Evolutionary conservation across 2,113 vertebrate genomes (phyloP).

Genomic region (Bubo bubo): DNA sequence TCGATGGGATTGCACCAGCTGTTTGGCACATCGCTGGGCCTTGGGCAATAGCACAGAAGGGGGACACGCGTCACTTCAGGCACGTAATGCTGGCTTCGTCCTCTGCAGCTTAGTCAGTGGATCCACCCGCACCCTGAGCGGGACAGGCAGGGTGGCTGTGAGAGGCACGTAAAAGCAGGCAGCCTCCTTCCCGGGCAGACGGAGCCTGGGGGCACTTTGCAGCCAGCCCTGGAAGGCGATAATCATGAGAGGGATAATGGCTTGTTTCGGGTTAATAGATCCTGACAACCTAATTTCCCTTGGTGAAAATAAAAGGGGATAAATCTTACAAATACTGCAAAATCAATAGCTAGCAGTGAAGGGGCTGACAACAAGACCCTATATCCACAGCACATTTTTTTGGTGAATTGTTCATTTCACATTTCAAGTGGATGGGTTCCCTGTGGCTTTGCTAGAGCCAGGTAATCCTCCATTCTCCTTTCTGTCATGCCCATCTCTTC

Average conservation of each 20-base stretch:
- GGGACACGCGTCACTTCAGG: accelerated
- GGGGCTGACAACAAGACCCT: constrained; percentile 54
- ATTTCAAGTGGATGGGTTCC: background rate
- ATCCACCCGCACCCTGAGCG: accelerated
- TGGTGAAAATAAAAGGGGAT: constrained; percentile 70
- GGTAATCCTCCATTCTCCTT: constrained; percentile 8
- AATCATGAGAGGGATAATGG: constrained; percentile 68
- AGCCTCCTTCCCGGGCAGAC: background rate
- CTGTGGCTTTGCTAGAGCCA: constrained; percentile 11
- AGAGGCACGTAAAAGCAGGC: background rate
- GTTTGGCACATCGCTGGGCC: accelerated
- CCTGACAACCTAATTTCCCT: constrained; percentile 72
- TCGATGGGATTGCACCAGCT: background rate
- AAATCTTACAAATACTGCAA: constrained; percentile 72
- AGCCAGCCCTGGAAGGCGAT: background rate
- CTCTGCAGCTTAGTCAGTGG: background rate
- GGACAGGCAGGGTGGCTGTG: background rate
- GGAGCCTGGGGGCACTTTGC: background rate
- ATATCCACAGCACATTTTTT: constrained; percentile 18
- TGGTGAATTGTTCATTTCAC: constrained; percentile 36
- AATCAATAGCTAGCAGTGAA: constrained; percentile 67
- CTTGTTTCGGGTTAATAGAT: constrained; percentile 66
- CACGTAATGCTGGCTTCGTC: accelerated
- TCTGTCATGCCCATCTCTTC: background rate
- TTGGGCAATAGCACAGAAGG: background rate